Conservation (phyloP, 2,888 invertebrate genomes). For the Xanthia icteritia region DNA sequence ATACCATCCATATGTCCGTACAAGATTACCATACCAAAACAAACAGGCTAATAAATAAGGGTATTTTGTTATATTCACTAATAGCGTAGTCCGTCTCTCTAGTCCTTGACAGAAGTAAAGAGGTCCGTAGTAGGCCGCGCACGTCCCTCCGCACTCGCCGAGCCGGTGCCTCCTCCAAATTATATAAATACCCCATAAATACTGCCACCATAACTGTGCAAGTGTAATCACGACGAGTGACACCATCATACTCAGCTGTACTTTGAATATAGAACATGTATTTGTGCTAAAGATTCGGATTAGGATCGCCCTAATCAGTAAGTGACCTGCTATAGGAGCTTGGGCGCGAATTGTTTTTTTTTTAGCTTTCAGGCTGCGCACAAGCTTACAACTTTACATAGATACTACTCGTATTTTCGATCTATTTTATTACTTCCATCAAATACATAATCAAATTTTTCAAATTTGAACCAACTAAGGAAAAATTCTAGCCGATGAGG, state of each 20-base stretch:
- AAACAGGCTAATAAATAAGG: constrained; percentile 64
- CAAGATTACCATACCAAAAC: constrained; percentile 58
- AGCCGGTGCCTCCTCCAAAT: constrained; percentile 66
- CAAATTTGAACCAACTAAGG: neutral
- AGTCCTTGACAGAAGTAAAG: constrained; percentile 64
- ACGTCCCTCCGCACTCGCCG: constrained; percentile 67
- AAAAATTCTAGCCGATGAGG: no score
- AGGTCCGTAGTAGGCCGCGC: constrained; percentile 71
- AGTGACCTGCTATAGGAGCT: constrained; percentile 31
- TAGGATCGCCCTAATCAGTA: constrained; percentile 47
- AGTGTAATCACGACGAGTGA: constrained; percentile 69
- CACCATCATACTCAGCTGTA: constrained; percentile 60
- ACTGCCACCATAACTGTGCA: constrained; percentile 67
- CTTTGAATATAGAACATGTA: constrained; percentile 62
- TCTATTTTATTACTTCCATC: neutral
- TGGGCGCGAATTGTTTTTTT: constrained; percentile 3
- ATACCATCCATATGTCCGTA: constrained; percentile 51
- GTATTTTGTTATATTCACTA: constrained; percentile 57
- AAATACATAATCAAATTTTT: neutral
- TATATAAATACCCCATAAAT: constrained; percentile 71
- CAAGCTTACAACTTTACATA: neutral
- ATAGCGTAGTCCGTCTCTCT: constrained; percentile 55
- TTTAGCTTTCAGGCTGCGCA: neutral
- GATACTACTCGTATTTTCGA: neutral
- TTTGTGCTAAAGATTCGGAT: constrained; percentile 57